Evolutionary conservation across 1,140 invertebrate genomes (phyloP).

Genomic region (Saccostrea cuccullata): DNA sequence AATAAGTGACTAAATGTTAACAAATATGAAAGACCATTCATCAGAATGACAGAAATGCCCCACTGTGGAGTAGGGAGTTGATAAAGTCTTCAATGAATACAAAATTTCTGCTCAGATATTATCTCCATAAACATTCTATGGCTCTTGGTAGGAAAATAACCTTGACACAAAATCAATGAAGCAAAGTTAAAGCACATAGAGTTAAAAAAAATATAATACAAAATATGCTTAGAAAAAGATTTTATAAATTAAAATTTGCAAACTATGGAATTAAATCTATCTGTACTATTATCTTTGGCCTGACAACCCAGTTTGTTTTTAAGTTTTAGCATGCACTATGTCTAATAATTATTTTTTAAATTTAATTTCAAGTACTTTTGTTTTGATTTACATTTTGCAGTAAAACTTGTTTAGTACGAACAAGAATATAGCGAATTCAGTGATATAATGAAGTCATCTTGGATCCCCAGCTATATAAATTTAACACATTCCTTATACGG

Average conservation of each 20-base stretch:
- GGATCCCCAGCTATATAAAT: no score
- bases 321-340: background rate
- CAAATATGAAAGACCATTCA: slow-evolving; percentile 33
- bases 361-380: background rate
- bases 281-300: background rate
- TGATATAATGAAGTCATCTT: no score
- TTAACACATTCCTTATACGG: no score
- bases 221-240: background rate
- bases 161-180: background rate
- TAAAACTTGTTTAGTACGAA: no score
- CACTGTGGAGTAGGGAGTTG: background rate
- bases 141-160: background rate
- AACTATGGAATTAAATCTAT: background rate
- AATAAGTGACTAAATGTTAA: slow-evolving; percentile 35
- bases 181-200: background rate
- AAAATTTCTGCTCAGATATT: background rate
- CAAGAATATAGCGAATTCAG: no score
- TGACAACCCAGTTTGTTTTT: background rate
- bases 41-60: slow-evolving; percentile 19
- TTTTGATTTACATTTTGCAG: background rate
- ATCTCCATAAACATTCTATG: background rate
- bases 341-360: background rate
- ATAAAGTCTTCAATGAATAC: slow-evolving; percentile 5
- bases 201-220: background rate
- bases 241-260: background rate